These are phyloP conservation scores for Eleutherodactylus coqui DNA, from an alignment of 2,797 vertebrate genomes.

Conservation along the genomic window DNA sequence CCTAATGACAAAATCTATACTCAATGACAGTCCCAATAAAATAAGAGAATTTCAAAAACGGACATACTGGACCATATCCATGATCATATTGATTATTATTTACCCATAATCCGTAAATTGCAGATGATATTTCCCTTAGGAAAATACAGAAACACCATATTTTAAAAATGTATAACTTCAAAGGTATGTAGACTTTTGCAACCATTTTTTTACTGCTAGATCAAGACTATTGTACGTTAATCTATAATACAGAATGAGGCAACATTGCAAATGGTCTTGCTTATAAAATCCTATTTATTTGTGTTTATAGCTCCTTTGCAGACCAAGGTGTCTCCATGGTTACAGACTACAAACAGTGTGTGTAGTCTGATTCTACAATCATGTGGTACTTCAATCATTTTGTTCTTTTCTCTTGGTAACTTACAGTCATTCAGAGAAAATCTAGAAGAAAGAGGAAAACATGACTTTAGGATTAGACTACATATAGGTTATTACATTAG, in stretches of 20 bases:
- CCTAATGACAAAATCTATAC: slow-evolving; percentile 32
- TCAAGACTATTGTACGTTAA: too few relatives aligned
- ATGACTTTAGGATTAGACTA: too few relatives aligned
- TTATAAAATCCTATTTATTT: background rate
- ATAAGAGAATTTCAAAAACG: slow-evolving; percentile 10
- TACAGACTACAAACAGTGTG: too few relatives aligned
- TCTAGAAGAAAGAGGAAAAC: too few relatives aligned
- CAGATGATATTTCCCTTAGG: background rate
- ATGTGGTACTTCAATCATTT: too few relatives aligned
- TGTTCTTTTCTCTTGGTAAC: too few relatives aligned
- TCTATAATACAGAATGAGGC: too few relatives aligned
- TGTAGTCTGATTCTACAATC: too few relatives aligned
- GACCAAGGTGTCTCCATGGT: too few relatives aligned
- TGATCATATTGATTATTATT: slow-evolving; percentile 20
- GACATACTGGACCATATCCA: background rate
- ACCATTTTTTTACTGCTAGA: background rate
- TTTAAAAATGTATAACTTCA: background rate
- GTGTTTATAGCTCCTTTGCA: too few relatives aligned
- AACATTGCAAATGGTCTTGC: background rate
- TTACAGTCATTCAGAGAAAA: too few relatives aligned
- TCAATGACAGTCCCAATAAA: slow-evolving; percentile 13
- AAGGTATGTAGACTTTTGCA: background rate
- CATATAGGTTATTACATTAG: too few relatives aligned
- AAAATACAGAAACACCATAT: background rate
- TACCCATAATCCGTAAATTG: background rate